Evolutionary conservation across 37 sponge, comb jelly and placozoan genomes (phyloP), one percentile per base, ranked within the genome.

Genomic region (Oopsacas minuta): DNA sequence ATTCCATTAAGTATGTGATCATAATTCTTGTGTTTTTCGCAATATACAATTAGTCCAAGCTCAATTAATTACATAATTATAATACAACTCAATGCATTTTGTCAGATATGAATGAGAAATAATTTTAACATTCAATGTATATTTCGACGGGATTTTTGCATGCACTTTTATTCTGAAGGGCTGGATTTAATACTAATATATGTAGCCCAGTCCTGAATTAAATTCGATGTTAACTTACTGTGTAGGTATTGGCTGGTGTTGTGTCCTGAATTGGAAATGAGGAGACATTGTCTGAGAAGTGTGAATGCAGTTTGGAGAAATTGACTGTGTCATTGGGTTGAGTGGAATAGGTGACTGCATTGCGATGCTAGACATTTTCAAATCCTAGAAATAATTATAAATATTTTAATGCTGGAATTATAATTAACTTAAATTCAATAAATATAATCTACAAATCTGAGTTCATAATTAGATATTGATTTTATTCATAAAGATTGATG

Each of bases 231-330:
- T n/a, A 3, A 25, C 75, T 61, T 61, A 61, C 75, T n/a, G 20
- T 61, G 75, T 20, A 3, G 75, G 75, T 10, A 61, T 34, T 20
- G 22, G 75, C 1, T 25, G 75, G 30, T 61, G 75, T 5, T 61
- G 75, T 34, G 75, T 61, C 75, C 75, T 61, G 75, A 61, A 61
- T 61, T 10, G 75, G 30, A 61, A 61, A 34, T 61, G 75, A 25
- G 75, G 75, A 61, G 75, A 61, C 75, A 61, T 61, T 3, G 75
- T 34, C 28, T 61, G 75, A 34, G 75, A 61, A 61, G 75, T 25
- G 30, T 61, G 75, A 12, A 61, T 61, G 30, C 75, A 61, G 75
- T 61, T 61, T 3, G 75, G 75, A 61, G 75, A 61, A 32, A n/a
- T 61, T 5, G 75, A n/a, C 30, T 61, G 75, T 5, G 75, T 61